Base-by-base conservation (phyloP, 2,888 invertebrate genomes). In the Zygaena filipendulae region DNA sequence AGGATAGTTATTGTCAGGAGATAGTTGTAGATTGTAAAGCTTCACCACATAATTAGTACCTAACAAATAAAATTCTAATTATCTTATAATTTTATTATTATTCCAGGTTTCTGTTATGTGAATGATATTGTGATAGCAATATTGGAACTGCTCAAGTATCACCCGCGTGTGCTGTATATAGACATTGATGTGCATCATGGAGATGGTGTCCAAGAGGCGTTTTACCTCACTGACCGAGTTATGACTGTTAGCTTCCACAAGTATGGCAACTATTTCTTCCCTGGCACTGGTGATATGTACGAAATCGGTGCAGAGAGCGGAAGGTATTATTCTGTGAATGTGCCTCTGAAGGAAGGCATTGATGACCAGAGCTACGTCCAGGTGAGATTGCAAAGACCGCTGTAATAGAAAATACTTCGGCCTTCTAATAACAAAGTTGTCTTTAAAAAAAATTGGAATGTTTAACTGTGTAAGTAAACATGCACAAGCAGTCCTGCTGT, bases 241-340 rank as follows among this genome's bases (percentile, higher is more conserved):
- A 99, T 99, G 98, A 99, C 99, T 0, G 97, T 98, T 1, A 97
- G 97, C 23, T 98, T 99, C 64, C 99, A 99, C 59, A 98, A 98
- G 71, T 98, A 97, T 58, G 98, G 98, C 2, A 95, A 95, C 54
- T 94, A 91, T 52, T 98, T 97, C 66, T 99, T 98, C 59, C 98
- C 98, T 1, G 97, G 98, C 0, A 99, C 98, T 0, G 98, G 98
- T 0, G 97, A 97, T 62, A 97, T 98, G 97, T 97, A 95, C 63
- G 98, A 99, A 74, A 87, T 97, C 26, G 99, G 99, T 1, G 92
- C 95, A 0, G 97, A 97, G 61, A 91, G 91, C 52, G 98, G 98
- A 0, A 82, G 95, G 27, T 97, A 96, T 60, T 99, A 98, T 60
- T 97, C 97, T 0, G 93, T 99, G 0, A 99, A 99, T 82, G 97